These are phyloP conservation scores for Coracias cyanogaster DNA, from an alignment of 2,797 vertebrate genomes.

Conservation along the genomic window DNA sequence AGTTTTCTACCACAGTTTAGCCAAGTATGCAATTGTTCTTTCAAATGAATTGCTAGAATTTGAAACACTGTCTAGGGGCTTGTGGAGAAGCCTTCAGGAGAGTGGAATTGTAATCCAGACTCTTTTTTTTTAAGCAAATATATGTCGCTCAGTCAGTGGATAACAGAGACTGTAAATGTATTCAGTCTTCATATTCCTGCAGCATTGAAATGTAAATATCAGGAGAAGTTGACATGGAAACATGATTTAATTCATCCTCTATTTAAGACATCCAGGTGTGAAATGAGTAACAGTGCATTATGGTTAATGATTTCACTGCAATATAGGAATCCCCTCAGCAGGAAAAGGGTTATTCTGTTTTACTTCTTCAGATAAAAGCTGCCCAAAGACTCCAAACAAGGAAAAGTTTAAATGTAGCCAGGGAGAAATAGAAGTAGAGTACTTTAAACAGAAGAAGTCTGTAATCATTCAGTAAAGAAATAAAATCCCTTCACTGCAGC, in stretches of 20 bases:
- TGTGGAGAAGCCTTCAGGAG: neutral
- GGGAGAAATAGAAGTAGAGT: constrained; percentile 8
- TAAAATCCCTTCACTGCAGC: neutral
- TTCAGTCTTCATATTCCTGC: constrained; percentile 17
- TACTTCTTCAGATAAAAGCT: constrained; percentile 32
- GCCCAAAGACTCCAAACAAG: neutral
- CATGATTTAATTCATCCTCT: constrained; percentile 29
- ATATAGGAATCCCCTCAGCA: neutral
- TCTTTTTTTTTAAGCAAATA: constrained; percentile 32
- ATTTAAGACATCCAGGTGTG: constrained; percentile 22
- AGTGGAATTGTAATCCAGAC: neutral
- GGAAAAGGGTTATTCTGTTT: neutral
- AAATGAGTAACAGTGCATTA: constrained; percentile 21
- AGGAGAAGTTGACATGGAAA: neutral
- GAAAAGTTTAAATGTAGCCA: constrained; percentile 15
- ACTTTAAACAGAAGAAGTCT: neutral
- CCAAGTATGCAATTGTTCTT: constrained; percentile 35
- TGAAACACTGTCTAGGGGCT: neutral
- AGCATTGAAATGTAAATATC: constrained; percentile 25
- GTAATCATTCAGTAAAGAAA: neutral
- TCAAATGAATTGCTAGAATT: constrained; percentile 25
- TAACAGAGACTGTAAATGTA: constrained; percentile 6
- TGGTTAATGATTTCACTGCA: constrained; percentile 41
- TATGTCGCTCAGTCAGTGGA: neutral
- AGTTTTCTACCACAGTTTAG: neutral